Evolutionary conservation across 2,113 vertebrate species (phyloP).

Genomic region (Scartelaos histophorus): DNA sequence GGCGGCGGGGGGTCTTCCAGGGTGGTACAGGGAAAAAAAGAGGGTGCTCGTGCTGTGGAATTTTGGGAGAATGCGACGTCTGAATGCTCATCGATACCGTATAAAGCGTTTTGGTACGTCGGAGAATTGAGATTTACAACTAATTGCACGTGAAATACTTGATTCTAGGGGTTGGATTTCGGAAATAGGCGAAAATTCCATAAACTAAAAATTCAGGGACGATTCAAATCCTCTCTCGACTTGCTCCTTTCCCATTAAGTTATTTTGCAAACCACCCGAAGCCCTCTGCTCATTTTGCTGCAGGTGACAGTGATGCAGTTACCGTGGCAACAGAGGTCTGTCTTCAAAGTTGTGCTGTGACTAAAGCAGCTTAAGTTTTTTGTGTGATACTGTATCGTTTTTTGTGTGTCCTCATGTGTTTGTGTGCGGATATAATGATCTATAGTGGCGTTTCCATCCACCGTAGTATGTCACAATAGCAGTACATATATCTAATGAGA

Average conservation of each 20-base stretch:
- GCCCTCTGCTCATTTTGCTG: neutral
- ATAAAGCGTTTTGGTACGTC: slow-evolving; percentile 40
- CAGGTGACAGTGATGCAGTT: slow-evolving; percentile 8
- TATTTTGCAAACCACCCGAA: neutral
- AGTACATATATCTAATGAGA: neutral
- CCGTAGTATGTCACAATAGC: neutral
- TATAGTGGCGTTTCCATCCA: neutral
- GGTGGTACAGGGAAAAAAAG: slow-evolving; percentile 31
- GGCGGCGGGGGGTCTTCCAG: slow-evolving; percentile 25
- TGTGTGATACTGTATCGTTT: neutral
- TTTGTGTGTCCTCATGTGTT: neutral
- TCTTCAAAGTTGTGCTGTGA: neutral
- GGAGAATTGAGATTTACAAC: neutral
- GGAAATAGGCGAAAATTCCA: neutral
- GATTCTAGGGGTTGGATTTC: neutral
- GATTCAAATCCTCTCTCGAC: neutral
- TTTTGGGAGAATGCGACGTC: slow-evolving; percentile 54
- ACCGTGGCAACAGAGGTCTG: slow-evolving; percentile 3
- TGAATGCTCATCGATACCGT: slow-evolving; percentile 60
- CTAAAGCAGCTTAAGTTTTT: neutral
- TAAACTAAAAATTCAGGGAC: neutral
- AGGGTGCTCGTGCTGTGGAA: slow-evolving; percentile 69
- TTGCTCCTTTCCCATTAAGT: neutral
- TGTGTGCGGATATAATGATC: neutral
- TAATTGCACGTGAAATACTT: neutral